Conservation (phyloP, 2,113 vertebrate species). For the Macquaria ambigua region DNA sequence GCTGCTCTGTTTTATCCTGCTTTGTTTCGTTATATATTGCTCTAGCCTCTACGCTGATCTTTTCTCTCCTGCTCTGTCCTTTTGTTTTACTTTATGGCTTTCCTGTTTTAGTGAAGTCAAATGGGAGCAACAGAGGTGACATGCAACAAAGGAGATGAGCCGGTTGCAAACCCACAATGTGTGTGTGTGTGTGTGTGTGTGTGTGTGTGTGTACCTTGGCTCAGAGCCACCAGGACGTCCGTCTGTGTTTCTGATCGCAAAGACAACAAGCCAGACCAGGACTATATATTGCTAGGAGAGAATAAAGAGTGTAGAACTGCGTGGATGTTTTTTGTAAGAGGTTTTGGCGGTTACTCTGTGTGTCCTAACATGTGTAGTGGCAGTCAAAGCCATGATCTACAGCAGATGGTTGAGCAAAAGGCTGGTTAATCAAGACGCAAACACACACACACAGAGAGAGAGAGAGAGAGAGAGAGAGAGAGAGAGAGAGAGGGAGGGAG, state of each 20-base stretch:
- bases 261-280: conserved; percentile 58
- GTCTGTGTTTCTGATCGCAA: conserved; percentile 66
- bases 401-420: conserved; percentile 68
- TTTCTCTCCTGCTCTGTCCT: conserved; percentile 16
- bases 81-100: conserved; percentile 57
- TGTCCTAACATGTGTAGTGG: conserved; percentile 66
- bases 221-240: conserved; percentile 56
- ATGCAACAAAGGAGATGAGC: conserved; percentile 50
- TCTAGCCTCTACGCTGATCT: conserved; percentile 8
- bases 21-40: conserved; percentile 54
- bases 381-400: conserved; percentile 65
- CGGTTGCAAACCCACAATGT: conserved; percentile 32
- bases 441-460: background rate
- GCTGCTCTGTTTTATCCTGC: conserved; percentile 46
- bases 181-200: conserved; percentile 10
- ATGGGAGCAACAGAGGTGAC: conserved; percentile 44
- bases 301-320: conserved; percentile 39
- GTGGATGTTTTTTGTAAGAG: conserved; percentile 43
- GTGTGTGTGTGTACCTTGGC: conserved; percentile 49
- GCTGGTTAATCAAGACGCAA: conserved; percentile 47
- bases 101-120: conserved; percentile 57
- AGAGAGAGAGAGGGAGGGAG: background rate
- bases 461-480: background rate
- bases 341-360: conserved; percentile 54
- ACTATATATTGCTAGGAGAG: conserved; percentile 32